Conservation (phyloP, 1,140 invertebrate species). For the Rhysida immarginata region DNA sequence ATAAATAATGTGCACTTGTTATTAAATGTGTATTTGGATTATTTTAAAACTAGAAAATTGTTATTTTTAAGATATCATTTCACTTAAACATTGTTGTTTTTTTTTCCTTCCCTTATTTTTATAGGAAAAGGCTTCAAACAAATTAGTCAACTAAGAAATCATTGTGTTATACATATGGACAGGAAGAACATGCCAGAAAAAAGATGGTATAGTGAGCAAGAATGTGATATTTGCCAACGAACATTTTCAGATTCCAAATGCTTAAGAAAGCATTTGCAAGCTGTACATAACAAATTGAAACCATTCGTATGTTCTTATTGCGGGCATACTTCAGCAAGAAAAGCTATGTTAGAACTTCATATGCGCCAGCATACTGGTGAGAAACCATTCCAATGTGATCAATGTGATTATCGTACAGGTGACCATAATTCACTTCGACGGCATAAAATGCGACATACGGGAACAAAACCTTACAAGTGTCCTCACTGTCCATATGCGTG, state of each 20-base stretch:
- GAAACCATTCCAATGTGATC: constrained; percentile 62
- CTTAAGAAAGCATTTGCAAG: constrained; percentile 55
- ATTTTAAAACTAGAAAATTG: no score
- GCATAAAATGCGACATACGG: constrained; percentile 59
- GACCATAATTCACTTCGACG: constrained; percentile 68
- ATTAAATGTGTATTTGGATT: no score
- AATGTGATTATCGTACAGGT: constrained; percentile 54
- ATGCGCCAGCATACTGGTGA: constrained; percentile 55
- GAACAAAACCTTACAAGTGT: constrained; percentile 52
- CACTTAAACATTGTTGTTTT: no score
- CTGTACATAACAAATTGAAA: constrained; percentile 58
- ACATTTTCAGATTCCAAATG: constrained; percentile 56
- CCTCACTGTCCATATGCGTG: constrained; percentile 49
- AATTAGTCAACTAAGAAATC: constrained; percentile 43
- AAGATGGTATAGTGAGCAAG: constrained; percentile 42
- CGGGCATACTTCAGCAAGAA: constrained; percentile 45
- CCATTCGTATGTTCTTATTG: constrained; percentile 60
- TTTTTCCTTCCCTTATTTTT: background rate
- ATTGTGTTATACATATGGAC: constrained; percentile 39
- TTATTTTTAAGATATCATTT: no score
- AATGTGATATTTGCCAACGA: constrained; percentile 50
- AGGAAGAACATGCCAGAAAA: constrained; percentile 26
- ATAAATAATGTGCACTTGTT: no score
- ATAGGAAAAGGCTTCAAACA: constrained; percentile 42
- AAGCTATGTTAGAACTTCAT: constrained; percentile 45